phyloP scores from a whole-genome alignment of 2,797 vertebrate species.

The Sebastes aleutianus region DNA sequence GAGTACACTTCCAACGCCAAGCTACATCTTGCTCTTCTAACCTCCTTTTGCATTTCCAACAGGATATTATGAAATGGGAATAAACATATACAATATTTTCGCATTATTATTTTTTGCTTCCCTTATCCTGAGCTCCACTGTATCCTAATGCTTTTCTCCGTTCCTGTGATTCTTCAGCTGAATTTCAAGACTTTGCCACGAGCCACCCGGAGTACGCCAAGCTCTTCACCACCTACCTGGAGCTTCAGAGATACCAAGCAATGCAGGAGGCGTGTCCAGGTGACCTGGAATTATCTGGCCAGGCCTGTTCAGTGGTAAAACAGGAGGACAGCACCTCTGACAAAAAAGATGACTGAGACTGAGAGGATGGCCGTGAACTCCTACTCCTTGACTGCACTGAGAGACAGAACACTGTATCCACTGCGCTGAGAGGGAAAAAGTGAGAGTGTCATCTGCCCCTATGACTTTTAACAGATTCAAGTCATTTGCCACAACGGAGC shows the following conservation, averaged over 20 bases:
- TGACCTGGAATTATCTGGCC: conserved; percentile 60
- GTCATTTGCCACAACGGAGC: conserved; percentile 28
- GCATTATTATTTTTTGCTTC: neutral
- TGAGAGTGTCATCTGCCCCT: neutral
- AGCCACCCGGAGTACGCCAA: conserved; percentile 94
- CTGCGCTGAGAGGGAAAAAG: conserved; percentile 23
- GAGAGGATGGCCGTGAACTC: neutral
- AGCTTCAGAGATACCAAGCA: conserved; percentile 91
- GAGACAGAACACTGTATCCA: neutral
- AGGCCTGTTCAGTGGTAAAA: conserved; percentile 48
- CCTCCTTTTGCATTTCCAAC: neutral
- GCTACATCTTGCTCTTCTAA: neutral
- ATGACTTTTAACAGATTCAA: conserved; percentile 8
- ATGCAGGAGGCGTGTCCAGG: conserved; percentile 74
- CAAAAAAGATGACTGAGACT: conserved; percentile 93
- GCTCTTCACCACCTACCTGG: conserved; percentile 95
- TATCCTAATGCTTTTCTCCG: neutral
- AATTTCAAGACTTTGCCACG: conserved; percentile 90
- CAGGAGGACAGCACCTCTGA: conserved; percentile 86
- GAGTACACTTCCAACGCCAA: conserved; percentile 58
- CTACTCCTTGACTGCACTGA: neutral
- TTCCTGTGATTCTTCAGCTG: conserved; percentile 75
- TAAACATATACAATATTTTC: neutral
- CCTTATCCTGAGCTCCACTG: neutral
- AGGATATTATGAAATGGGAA: neutral